Base-by-base conservation (phyloP, 2,888 invertebrate species). In the Epirrhoe tristata region DNA sequence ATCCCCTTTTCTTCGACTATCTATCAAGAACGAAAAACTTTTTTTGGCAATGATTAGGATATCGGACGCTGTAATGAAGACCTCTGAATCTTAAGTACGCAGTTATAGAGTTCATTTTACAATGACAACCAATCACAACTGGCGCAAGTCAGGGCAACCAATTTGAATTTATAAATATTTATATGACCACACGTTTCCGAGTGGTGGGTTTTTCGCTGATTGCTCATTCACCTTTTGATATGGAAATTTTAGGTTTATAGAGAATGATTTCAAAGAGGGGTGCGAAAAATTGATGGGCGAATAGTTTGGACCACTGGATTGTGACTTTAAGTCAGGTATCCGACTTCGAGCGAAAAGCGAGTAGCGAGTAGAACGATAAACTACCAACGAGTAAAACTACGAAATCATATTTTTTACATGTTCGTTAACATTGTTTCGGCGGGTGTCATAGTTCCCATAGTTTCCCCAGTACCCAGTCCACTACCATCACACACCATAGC, bases 131-230 rank as follows among this genome's bases (percentile, higher is more conserved):
- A 74, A 58, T 71, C 69, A 65, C 34, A 66, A 72, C 66, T 70
- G 63, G 52, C 34, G 14, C 24, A 59, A 46, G 56, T 32, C 68
- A 71, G 75, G 74, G 75, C 67, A 69, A 75, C 70, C 69, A 78
- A 81, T 79, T 76, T 78, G 80, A 81, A 81, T 81, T 75, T 75
- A 81, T 81, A 80, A 80, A 81, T 81, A 77, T 81, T 78, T 80
- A 81, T 81, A 74, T 72, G 67, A 74, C 67, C 72, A 74, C 74
- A 75, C 75, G 70, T 70, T 74, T 69, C 74, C 73, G 70, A 68
- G 17, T 67, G 67, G 63, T 16, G 74, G 74, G 67, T 73, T 71
- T 71, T 71, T 70, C 74, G 74, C 73, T 74, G 74, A 74, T 74
- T 74, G 74, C 73, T 69, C 73, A 67, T 73, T 65, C 73, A 68